Evolutionary conservation across 2,113 vertebrate species (phyloP), one percentile per base, ranked within the genome.

Genomic region (Rhinichthys klamathensis): DNA sequence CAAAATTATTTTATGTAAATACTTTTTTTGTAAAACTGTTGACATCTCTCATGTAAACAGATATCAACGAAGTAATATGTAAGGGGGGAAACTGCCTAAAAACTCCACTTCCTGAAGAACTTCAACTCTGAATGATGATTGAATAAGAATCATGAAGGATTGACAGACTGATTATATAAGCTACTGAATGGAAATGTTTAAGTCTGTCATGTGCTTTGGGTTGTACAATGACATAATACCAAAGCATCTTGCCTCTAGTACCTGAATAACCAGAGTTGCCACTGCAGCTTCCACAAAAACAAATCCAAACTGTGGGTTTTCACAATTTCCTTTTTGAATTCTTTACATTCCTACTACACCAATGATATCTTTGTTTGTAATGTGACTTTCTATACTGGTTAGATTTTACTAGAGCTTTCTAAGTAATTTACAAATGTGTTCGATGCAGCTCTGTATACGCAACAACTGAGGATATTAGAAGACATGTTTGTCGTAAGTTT

Each of bases 11-110:
- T 15, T 4, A 51, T 18, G 8, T 63, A 44, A 46, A 61, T 44
- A 8, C 35, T 5, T 11, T 60, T 6, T 38, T 35, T 15, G 6
- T 6, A 1, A 56, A 21, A 56, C 51, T 54, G 16, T 7, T 6
- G 16, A 54, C 16, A 41, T 80, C 7, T 82, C 30, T 56, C 5
- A 35, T 58, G 67, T 72, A 72, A 44, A 69, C 80, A 83, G 80
- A 72, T 72, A 49, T 81, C 27, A 82, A 9, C 80, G 13, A 41
- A 72, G 67, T 54, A 15, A 72, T 72, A 30, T 58, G 49, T 82
- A 77, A 21, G 41, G 12, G 41, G 13, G n/a, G 1, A 16, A 65
- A n/a, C 38, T 4, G 1, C 21, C n/a, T 41, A 13, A 44, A 27
- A 27, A 27, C 44, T 18, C 15, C 23, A 63, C 23, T 11, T 6